Evolutionary conservation across 2,113 vertebrate species (phyloP).

Genomic region (Brachirus orientalis): DNA sequence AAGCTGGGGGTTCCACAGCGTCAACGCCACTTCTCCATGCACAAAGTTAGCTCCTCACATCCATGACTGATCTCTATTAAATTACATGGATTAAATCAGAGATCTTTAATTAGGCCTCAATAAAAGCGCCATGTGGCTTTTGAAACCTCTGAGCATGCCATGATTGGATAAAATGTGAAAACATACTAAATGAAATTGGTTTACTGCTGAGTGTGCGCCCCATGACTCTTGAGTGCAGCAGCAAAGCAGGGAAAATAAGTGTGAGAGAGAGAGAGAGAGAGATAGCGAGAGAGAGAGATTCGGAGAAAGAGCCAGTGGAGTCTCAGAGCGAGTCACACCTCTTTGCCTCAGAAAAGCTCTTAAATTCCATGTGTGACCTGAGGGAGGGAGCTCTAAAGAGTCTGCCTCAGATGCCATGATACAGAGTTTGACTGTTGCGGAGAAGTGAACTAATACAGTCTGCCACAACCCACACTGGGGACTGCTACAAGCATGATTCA

Average conservation of each 20-base stretch:
- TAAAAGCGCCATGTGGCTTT: constrained; percentile 78
- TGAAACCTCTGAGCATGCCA: constrained; percentile 74
- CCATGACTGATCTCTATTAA: constrained; percentile 77
- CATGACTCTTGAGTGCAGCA: constrained; percentile 72
- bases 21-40: constrained; percentile 47
- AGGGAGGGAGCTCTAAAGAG: constrained; percentile 66
- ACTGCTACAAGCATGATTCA: constrained; percentile 47
- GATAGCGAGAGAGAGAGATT: constrained; percentile 23
- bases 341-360: constrained; percentile 77
- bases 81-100: constrained; percentile 83
- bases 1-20: constrained; percentile 43
- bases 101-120: constrained; percentile 84
- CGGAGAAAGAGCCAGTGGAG: constrained; percentile 57
- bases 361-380: constrained; percentile 73
- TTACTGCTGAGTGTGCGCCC: constrained; percentile 75
- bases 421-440: constrained; percentile 62
- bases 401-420: constrained; percentile 64
- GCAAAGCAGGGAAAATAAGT: constrained; percentile 63
- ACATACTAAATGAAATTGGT: constrained; percentile 82
- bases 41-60: constrained; percentile 57
- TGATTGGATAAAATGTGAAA: constrained; percentile 83
- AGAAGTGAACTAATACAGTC: constrained; percentile 59
- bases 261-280: constrained; percentile 47
- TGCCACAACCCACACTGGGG: constrained; percentile 48
- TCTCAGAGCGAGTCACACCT: constrained; percentile 75